Evolutionary conservation across 1,140 invertebrate genomes (phyloP).

Genomic region (Eupeodes corollae): DNA sequence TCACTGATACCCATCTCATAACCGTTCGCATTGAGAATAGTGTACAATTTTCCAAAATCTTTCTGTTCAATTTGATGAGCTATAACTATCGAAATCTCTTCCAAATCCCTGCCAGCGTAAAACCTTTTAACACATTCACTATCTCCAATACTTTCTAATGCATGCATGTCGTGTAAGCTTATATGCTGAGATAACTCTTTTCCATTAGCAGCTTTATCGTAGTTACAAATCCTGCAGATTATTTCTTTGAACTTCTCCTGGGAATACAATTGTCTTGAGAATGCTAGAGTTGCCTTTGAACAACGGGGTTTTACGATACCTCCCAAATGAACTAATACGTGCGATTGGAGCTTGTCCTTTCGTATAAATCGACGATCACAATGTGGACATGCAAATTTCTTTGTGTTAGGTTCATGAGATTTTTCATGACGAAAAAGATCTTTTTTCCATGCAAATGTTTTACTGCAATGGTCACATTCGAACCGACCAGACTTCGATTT

Average conservation of each 20-base stretch:
- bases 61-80: constrained; percentile 13
- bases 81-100: constrained; percentile 10
- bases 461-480: constrained; percentile 16
- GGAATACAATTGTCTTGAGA: constrained; percentile 22
- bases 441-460: constrained; percentile 24
- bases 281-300: constrained; percentile 12
- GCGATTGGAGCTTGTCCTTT: constrained; percentile 23
- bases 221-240: constrained; percentile 22
- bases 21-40: constrained; percentile 20
- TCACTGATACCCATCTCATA: constrained; percentile 26
- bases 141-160: constrained; percentile 10
- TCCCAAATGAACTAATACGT: constrained; percentile 16
- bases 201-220: constrained; percentile 9
- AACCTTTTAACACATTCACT: constrained; percentile 18
- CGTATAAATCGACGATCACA: constrained; percentile 23
- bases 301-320: not conserved
- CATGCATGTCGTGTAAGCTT: constrained; percentile 8
- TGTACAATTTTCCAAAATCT: constrained; percentile 14
- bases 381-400: constrained; percentile 10
- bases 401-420: constrained; percentile 14
- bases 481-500: constrained; percentile 9
- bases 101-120: constrained; percentile 6
- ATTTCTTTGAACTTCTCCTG: constrained; percentile 10
- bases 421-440: constrained; percentile 25
- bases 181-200: constrained; percentile 17